Base-by-base conservation (phyloP, 2,888 invertebrate genomes). In the Tenodera sinensis region DNA sequence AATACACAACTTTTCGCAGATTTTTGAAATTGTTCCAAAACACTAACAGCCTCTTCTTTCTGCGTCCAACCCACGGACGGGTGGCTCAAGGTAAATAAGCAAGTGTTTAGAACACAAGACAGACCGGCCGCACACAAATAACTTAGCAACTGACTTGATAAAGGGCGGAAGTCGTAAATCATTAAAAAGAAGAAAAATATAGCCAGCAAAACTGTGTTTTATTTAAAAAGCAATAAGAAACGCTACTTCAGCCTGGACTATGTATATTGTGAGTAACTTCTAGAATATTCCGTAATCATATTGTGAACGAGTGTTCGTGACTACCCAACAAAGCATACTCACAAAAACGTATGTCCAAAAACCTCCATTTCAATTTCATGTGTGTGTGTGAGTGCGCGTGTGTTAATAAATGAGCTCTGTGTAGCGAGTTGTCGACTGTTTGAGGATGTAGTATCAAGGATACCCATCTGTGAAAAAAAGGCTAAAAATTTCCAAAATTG, bases 1-100 rank as follows among this genome's bases (percentile, higher is more conserved):
- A 88, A 89, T 82, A 89, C 89, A 88, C 89, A 71, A 71, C 84
- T 85, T 30, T 47, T 84, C 88, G 84, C 88, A 34, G 85, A 88
- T 88, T 88, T 88, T 88, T 88, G 88, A 88, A 88, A 88, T 88
- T 85, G 88, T 88, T 88, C 88, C 88, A 88, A 88, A 88, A 71
- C 54, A 71, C 54, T 71, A 71, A 71, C 54, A 71, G 54, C 20
- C 25, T 71, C 54, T 71, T 71, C 54, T 71, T 71, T 25, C 54
- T 71, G 54, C 54, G 20, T 71, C 54, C 54, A 71, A 71, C 54
- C 54, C 54, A 71, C 54, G 54, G 54, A 71, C 54, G 54, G 25
- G 25, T 71, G 54, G 25, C 54, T 15, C 54, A 71, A 71, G 54
- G 54, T 71, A 71, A 71, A 71, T 71, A 71, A 71, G 54, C 54